phyloP scores from a whole-genome alignment of 1,140 invertebrate genomes.

The Pomacea maculata region DNA sequence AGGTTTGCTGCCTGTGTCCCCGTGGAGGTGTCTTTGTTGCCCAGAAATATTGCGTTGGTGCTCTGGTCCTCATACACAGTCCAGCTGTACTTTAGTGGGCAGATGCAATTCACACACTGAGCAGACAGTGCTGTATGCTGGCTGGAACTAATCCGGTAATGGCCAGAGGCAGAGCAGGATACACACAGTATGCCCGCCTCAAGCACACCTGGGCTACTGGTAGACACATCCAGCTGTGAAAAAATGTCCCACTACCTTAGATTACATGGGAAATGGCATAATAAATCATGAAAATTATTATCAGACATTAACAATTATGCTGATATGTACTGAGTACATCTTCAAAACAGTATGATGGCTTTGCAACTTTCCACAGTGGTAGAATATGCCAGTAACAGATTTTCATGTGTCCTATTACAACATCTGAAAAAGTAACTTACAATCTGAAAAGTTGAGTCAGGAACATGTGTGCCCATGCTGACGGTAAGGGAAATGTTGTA shows the following conservation, averaged over 20 bases:
- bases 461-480: slow-evolving; percentile 22
- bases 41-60: background rate
- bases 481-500: slow-evolving; percentile 45
- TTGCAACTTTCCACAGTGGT: too few species aligned
- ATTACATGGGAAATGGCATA: too few species aligned
- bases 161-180: slow-evolving; percentile 37
- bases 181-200: slow-evolving; percentile 42
- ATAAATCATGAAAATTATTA: too few species aligned
- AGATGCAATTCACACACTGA: slow-evolving; percentile 38
- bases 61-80: slow-evolving; percentile 24
- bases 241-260: too few species aligned
- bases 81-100: slow-evolving; percentile 36
- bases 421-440: slow-evolving; percentile 26
- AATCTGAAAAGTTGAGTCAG: slow-evolving; percentile 22
- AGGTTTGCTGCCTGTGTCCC: slow-evolving; percentile 27
- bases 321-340: too few species aligned
- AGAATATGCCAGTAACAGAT: too few species aligned
- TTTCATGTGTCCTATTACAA: background rate
- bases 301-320: too few species aligned
- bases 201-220: slow-evolving; percentile 33
- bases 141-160: slow-evolving; percentile 35
- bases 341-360: too few species aligned
- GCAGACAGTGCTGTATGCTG: slow-evolving; percentile 40
- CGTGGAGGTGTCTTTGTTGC: slow-evolving; percentile 16
- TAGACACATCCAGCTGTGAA: slow-evolving; percentile 41